Evolutionary conservation across 2,113 vertebrate genomes (phyloP).

Genomic region (Butastur rufipennis): DNA sequence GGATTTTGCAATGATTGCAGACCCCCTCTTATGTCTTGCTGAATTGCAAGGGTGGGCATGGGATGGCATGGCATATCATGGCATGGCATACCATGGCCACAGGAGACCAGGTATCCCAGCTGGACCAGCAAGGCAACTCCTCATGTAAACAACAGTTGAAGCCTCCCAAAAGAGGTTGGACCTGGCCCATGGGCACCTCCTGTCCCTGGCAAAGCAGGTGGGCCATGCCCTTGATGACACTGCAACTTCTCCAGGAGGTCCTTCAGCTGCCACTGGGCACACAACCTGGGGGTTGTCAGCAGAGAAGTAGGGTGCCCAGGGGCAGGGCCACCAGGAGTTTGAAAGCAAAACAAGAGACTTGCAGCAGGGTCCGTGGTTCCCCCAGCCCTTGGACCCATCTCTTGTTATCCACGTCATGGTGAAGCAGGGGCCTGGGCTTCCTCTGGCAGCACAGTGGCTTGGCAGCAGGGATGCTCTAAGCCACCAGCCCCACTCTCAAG

Average conservation of each 20-base stretch:
- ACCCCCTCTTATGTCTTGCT: background rate
- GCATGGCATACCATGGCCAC: background rate
- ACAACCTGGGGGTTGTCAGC: background rate
- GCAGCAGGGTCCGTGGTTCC: background rate
- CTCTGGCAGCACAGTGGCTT: background rate
- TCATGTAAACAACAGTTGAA: background rate
- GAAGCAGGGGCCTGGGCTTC: background rate
- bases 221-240: background rate
- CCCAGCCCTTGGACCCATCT: background rate
- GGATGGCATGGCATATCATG: background rate
- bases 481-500: background rate
- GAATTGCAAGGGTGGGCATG: background rate
- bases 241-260: background rate
- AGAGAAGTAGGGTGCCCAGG: background rate
- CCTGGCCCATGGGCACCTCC: background rate
- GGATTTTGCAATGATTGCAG: background rate
- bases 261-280: background rate
- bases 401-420: background rate
- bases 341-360: background rate
- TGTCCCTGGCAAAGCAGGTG: background rate
- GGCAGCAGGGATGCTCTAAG: background rate
- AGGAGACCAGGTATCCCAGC: background rate
- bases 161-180: background rate
- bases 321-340: background rate
- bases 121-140: background rate